These are phyloP conservation scores for Drosophila neutralis DNA, from an alignment of 2,888 invertebrate species.

Conservation along the genomic window DNA sequence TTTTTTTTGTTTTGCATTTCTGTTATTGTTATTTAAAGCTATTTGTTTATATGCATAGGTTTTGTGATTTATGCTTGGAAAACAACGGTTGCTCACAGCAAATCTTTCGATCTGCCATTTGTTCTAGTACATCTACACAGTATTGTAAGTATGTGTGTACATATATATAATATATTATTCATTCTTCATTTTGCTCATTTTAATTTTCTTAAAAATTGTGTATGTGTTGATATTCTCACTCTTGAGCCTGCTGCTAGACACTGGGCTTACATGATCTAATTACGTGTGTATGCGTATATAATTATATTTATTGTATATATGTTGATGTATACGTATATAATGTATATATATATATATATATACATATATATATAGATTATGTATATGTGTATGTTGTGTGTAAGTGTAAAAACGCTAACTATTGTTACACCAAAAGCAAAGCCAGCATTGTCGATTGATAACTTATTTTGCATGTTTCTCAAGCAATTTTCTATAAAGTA, in stretches of 20 bases:
- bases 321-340: conserved; percentile 24
- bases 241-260: conserved; percentile 75
- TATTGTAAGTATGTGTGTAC: conserved; percentile 31
- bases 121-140: conserved; percentile 11
- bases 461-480: conserved; percentile 63
- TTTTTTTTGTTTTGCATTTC: conserved; percentile 19
- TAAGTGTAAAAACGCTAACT: conserved; percentile 66
- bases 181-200: conserved; percentile 8
- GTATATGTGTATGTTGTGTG: conserved; percentile 25
- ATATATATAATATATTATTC: conserved; percentile 17
- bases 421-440: conserved; percentile 71
- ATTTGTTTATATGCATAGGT: conserved; percentile 69
- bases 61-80: conserved; percentile 70
- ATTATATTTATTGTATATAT: conserved; percentile 32
- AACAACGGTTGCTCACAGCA: conserved; percentile 59
- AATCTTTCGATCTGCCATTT: conserved; percentile 37
- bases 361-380: background rate
- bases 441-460: conserved; percentile 56
- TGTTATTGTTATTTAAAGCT: conserved; percentile 69
- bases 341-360: conserved; percentile 13
- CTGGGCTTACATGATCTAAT: conserved; percentile 70
- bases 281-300: conserved; percentile 48
- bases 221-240: conserved; percentile 67
- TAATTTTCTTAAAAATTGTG: conserved; percentile 42
- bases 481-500: conserved; percentile 73